Evolutionary conservation across 2,888 invertebrate species (phyloP).

Genomic region (Hydriomena furcata): DNA sequence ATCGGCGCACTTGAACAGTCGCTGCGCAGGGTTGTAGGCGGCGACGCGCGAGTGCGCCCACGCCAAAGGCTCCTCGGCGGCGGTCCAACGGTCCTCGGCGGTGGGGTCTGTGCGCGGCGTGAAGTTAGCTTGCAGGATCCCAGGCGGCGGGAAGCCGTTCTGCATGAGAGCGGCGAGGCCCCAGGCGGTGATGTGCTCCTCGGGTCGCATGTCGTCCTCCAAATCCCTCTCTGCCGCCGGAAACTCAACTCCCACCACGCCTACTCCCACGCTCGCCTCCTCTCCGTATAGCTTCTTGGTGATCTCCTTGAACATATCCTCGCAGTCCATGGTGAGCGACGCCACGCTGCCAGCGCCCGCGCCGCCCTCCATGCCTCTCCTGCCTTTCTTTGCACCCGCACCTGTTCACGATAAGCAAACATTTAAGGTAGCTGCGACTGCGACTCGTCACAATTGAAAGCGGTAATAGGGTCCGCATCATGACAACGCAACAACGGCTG

Average conservation of each 20-base stretch:
- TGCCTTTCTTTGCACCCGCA: constrained; percentile 1
- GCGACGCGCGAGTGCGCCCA: constrained; percentile 92
- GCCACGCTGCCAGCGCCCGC: constrained; percentile 72
- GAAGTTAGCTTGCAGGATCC: constrained; percentile 85
- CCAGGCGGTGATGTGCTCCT: constrained; percentile 89
- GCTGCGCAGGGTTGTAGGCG: constrained; percentile 90
- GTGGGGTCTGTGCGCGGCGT: constrained; percentile 76
- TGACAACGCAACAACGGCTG: no score
- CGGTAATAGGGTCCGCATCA: no score
- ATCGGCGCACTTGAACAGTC: constrained; percentile 89
- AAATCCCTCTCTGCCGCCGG: constrained; percentile 77
- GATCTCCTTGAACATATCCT: constrained; percentile 96
- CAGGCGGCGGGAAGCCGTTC: constrained; percentile 87
- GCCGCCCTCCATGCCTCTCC: constrained; percentile 76
- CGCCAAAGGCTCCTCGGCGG: constrained; percentile 87
- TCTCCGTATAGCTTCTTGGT: constrained; percentile 95
- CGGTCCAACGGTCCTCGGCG: constrained; percentile 85
- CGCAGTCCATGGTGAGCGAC: constrained; percentile 87
- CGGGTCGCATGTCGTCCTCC: constrained; percentile 84
- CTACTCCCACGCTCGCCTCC: constrained; percentile 79
- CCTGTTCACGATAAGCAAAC: neutral
- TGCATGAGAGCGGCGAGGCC: constrained; percentile 91
- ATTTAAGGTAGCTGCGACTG: no score
- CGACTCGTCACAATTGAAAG: no score
- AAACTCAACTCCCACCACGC: constrained; percentile 74